Evolutionary conservation across 2,797 vertebrate genomes (phyloP).

Genomic region (Helarctos malayanus): DNA sequence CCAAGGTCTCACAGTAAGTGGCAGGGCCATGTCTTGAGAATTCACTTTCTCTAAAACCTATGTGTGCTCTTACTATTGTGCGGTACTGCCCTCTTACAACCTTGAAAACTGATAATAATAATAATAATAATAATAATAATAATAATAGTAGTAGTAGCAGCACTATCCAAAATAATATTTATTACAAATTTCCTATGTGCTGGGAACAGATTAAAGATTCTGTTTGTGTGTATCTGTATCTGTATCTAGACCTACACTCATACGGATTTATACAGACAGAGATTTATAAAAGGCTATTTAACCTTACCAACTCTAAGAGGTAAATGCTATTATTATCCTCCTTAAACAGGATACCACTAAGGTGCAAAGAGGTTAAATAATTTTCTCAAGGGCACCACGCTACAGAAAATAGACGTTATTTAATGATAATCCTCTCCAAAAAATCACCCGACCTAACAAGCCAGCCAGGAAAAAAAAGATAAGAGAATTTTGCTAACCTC

Average conservation of each 20-base stretch:
- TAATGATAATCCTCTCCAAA: conserved; percentile 48
- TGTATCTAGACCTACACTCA: not conserved
- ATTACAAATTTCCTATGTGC: not conserved
- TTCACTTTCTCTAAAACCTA: not conserved
- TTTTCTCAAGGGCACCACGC: conserved; percentile 48
- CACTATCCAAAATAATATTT: not conserved
- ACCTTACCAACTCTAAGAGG: conserved; percentile 6
- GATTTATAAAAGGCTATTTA: not conserved
- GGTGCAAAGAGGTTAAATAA: conserved; percentile 41
- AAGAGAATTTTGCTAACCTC: conserved; percentile 51
- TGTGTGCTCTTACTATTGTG: fast-evolving
- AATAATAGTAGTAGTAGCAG: not conserved
- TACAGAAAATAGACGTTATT: conserved; percentile 27
- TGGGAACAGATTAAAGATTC: not conserved
- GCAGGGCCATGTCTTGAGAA: not conserved
- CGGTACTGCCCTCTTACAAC: not conserved
- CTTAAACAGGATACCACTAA: conserved; percentile 46
- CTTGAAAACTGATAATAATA: not conserved
- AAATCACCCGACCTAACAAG: not conserved
- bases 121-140: not conserved
- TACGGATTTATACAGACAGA: not conserved
- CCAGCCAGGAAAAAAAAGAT: conserved; percentile 8
- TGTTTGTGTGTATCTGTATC: not conserved
- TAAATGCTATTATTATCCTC: conserved; percentile 27
- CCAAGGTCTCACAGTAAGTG: not conserved